These are phyloP conservation scores for Riptortus pedestris DNA, from an alignment of 1,140 invertebrate genomes.

Conservation along the genomic window DNA sequence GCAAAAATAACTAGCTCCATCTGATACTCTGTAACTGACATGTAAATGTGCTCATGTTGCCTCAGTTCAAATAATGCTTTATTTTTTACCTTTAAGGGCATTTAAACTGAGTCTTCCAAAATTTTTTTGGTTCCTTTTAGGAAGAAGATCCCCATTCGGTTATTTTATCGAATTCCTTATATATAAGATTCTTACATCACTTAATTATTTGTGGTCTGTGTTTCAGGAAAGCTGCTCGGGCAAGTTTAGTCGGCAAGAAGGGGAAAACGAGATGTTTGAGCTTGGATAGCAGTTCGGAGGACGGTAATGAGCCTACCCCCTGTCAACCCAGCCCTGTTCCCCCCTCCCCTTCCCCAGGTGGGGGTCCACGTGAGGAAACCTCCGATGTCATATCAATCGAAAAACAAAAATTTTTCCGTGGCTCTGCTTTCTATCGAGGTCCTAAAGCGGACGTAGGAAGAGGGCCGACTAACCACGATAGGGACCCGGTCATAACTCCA, in stretches of 20 bases:
- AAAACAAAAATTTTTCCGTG: constrained; percentile 74
- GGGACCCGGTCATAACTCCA: constrained; percentile 29
- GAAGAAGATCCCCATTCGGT: too few species aligned
- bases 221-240: constrained; percentile 36
- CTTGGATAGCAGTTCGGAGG: constrained; percentile 44
- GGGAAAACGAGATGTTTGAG: constrained; percentile 36
- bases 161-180: too few species aligned
- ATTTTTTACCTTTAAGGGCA: too few species aligned
- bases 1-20: too few species aligned
- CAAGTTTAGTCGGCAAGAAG: constrained; percentile 36
- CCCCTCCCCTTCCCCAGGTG: constrained; percentile 36
- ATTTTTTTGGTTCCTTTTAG: too few species aligned
- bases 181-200: too few species aligned
- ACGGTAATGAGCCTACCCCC: constrained; percentile 46
- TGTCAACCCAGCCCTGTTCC: constrained; percentile 36
- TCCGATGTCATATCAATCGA: constrained; percentile 67
- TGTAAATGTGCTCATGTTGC: too few species aligned
- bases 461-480: constrained; percentile 38
- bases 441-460: constrained; percentile 21
- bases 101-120: too few species aligned
- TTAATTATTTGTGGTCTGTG: too few species aligned
- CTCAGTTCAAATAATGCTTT: too few species aligned
- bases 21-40: too few species aligned
- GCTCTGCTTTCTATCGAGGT: constrained; percentile 53
- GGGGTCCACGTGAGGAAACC: constrained; percentile 38